Evolutionary conservation across 2,113 vertebrate species (phyloP), one percentile per base, ranked within the genome.

Genomic region (Eurypyga helias): DNA sequence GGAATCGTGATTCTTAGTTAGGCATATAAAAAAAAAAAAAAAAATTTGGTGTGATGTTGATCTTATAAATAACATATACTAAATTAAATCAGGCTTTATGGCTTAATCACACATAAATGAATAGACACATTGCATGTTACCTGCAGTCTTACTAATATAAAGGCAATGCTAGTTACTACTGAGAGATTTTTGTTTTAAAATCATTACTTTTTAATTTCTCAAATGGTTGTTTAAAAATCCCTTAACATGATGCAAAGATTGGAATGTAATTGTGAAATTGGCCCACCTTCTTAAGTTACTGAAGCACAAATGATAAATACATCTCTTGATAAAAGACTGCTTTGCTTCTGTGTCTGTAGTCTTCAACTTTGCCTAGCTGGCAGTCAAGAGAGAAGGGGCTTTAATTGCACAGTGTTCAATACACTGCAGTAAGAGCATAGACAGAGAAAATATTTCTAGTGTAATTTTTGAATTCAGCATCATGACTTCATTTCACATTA

Each of bases 401-500:
- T 96, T 93, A 81, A 89, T 31, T 71, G 90, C 36, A 81, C 57
- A 5, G 41, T 38, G 18, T 65, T 85, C 82, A 90, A 90, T 79
- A 83, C 62, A 87, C 83, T 95, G 84, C 77, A 89, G 90, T 90
- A 62, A 89, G 81, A 87, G 62, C 51, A 88, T 12, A 67, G 55
- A 60, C 55, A 81, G 83, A 97, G 89, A 87, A 84, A 90, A 92
- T 67, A 96, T 96, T 96, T 83, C 67, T 72, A 78, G 76, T 45
- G 34, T 41, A 61, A 90, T 93, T 93, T 93, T 83, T 95, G 55
- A 96, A 94, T 96, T 93, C 97, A 91, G 72, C 83, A 96, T 60
- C 70, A 67, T 83, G 91, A 87, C 71, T 92, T 13, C 70, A 93
- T 91, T 95, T 85, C 97, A 81, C 66, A 69, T 96, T 95, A 97